Evolutionary conservation across 2,113 vertebrate species (phyloP).

Genomic region (Dascyllus trimaculatus): DNA sequence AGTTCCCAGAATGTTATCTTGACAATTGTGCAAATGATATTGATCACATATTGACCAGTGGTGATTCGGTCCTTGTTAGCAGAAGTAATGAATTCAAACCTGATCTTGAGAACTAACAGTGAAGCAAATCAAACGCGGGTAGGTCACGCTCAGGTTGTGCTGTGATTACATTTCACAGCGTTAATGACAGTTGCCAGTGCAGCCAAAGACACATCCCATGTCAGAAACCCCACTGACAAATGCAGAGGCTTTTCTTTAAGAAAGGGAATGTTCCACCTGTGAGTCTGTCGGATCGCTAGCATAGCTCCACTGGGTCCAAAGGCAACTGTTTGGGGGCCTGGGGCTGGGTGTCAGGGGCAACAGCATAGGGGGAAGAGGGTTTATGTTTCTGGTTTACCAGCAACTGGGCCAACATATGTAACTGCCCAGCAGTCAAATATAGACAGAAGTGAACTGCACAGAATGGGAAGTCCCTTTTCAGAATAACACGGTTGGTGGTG

Average conservation of each 20-base stretch:
- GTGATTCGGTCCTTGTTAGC: slow-evolving; percentile 25
- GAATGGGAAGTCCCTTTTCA: not conserved
- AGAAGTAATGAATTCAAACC: slow-evolving; percentile 40
- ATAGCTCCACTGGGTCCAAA: slow-evolving; percentile 64
- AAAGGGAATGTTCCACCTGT: slow-evolving; percentile 73
- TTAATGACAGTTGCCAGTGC: slow-evolving; percentile 41
- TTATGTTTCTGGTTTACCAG: slow-evolving; percentile 46
- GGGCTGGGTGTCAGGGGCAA: slow-evolving; percentile 39
- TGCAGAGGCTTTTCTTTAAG: slow-evolving; percentile 38
- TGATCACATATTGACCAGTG: slow-evolving; percentile 49
- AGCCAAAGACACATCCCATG: not conserved
- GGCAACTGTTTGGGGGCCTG: slow-evolving; percentile 71
- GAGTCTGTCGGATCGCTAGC: slow-evolving; percentile 62
- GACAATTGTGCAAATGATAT: slow-evolving; percentile 69
- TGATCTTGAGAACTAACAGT: slow-evolving; percentile 20
- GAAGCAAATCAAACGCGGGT: slow-evolving; percentile 5
- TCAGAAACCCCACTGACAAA: too few species aligned
- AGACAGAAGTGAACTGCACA: slow-evolving; percentile 2
- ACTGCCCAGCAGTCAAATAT: slow-evolving; percentile 17
- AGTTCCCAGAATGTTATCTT: slow-evolving; percentile 63
- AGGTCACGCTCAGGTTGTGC: not conserved
- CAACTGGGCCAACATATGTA: slow-evolving; percentile 54
- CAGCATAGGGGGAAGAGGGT: slow-evolving; percentile 25
- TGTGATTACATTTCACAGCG: slow-evolving; percentile 13
- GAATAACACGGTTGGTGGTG: not conserved